Conservation (phyloP, 2,797 vertebrate species). For the Anas capensis region DNA sequence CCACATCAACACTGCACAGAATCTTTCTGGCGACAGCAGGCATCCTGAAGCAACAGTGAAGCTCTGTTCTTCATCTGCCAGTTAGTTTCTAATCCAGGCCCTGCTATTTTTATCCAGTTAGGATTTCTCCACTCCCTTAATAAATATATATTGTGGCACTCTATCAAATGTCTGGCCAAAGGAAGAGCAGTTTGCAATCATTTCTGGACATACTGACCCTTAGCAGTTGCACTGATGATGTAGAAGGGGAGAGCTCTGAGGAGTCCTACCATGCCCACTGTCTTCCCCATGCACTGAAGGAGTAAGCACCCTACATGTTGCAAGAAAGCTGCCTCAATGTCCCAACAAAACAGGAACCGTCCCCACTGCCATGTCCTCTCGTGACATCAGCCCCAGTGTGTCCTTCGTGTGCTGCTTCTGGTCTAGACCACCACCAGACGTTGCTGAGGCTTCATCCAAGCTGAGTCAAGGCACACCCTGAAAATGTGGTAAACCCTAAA, state of each 20-base stretch:
- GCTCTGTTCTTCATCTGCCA: constrained; percentile 30
- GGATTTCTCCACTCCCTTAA: constrained; percentile 58
- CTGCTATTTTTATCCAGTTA: constrained; percentile 53
- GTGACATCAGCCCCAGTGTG: background rate
- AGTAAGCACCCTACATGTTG: background rate
- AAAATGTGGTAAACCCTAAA: background rate
- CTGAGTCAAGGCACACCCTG: background rate
- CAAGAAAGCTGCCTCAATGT: background rate
- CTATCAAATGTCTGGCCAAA: constrained; percentile 30
- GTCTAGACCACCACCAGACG: background rate
- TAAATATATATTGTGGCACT: constrained; percentile 48
- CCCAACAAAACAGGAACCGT: background rate
- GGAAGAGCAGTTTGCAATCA: background rate
- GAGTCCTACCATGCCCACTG: background rate
- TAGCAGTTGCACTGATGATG: background rate
- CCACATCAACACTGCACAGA: background rate
- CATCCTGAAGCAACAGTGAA: constrained; percentile 27
- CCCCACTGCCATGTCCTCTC: background rate
- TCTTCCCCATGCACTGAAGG: background rate
- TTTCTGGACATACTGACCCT: background rate
- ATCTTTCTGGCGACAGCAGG: background rate
- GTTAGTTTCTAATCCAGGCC: constrained; percentile 39
- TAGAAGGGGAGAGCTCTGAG: background rate
- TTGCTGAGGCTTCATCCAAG: background rate
- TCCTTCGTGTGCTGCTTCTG: background rate